These are phyloP conservation scores for Theocolax elegans DNA, from an alignment of 1,140 invertebrate genomes.

Conservation along the genomic window DNA sequence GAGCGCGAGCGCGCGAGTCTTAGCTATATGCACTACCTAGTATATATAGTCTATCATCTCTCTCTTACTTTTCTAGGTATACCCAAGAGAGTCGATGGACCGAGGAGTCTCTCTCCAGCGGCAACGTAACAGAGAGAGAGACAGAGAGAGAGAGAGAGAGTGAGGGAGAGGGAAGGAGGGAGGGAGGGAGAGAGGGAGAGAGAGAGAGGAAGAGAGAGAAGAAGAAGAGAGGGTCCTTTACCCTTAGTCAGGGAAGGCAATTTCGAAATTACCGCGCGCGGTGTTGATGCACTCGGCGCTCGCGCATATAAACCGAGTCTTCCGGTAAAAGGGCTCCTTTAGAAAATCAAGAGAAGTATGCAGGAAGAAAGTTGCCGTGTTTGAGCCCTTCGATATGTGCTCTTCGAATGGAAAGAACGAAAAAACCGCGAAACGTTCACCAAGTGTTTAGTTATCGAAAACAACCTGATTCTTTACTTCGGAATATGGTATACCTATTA, in stretches of 20 bases:
- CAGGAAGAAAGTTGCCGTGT: slow-evolving; percentile 6
- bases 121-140: background rate
- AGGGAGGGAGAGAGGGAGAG: no score
- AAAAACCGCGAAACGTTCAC: no score
- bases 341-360: slow-evolving; percentile 17
- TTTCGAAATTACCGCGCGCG: slow-evolving; percentile 40
- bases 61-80: slow-evolving; percentile 25
- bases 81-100: slow-evolving; percentile 19
- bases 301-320: slow-evolving; percentile 30
- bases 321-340: slow-evolving; percentile 23
- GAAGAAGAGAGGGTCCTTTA: slow-evolving; percentile 32
- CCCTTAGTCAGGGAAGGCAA: slow-evolving; percentile 26
- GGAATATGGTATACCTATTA: no score
- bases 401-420: no score
- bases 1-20: no score
- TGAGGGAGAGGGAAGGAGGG: background rate
- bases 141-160: background rate
- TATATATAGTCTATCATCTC: background rate
- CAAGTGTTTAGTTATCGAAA: no score
- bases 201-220: no score
- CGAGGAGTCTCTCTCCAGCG: background rate
- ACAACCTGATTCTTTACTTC: no score
- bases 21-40: no score
- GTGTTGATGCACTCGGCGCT: slow-evolving; percentile 16
- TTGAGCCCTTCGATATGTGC: no score